Evolutionary conservation across 1,140 invertebrate species (phyloP).

Genomic region (Dreissena rostriformis): DNA sequence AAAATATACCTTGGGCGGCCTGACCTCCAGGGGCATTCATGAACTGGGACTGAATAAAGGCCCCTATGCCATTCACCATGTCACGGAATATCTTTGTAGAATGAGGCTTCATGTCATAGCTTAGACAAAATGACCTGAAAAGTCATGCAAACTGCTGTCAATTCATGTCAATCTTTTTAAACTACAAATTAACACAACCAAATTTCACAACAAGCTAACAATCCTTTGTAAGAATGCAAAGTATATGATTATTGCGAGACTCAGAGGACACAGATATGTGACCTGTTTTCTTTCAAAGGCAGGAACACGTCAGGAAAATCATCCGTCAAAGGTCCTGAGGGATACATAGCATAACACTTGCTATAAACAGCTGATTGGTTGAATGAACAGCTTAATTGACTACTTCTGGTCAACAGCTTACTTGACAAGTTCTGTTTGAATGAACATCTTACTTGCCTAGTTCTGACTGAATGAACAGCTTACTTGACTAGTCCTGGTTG

Average conservation of each 20-base stretch:
- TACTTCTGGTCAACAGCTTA: constrained; percentile 53
- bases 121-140: constrained; percentile 91
- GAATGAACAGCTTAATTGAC: too few species aligned
- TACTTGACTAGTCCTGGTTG: constrained; percentile 83
- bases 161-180: not conserved
- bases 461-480: constrained; percentile 90
- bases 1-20: constrained; percentile 65
- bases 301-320: too few species aligned
- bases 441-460: constrained; percentile 84
- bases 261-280: too few species aligned
- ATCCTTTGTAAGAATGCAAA: too few species aligned
- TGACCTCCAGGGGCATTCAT: constrained; percentile 81
- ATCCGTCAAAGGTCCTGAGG: too few species aligned
- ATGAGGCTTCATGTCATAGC: constrained; percentile 90
- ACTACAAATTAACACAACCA: too few species aligned
- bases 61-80: constrained; percentile 96
- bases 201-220: too few species aligned
- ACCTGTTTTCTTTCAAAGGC: too few species aligned
- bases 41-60: constrained; percentile 97
- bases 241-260: too few species aligned
- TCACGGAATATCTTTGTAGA: constrained; percentile 88
- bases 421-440: constrained; percentile 65
- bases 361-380: too few species aligned
- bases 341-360: too few species aligned
- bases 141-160: not conserved